These are phyloP conservation scores for Copidosoma aretas DNA, from an alignment of 2,888 invertebrate genomes.

Conservation along the genomic window DNA sequence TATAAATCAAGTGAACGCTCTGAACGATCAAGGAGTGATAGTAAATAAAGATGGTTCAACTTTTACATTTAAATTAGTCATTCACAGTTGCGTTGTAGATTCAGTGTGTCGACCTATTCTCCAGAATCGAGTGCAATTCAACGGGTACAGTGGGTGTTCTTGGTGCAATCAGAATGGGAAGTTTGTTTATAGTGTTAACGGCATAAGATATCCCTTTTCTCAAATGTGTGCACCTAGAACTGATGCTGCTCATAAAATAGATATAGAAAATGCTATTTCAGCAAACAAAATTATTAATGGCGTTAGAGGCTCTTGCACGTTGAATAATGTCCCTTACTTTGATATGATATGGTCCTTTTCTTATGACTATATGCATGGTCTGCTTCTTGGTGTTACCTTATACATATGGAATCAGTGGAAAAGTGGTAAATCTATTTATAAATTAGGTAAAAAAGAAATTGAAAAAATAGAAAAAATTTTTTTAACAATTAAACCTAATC, in stretches of 20 bases:
- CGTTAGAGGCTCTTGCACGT: not conserved
- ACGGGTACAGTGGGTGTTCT: not conserved
- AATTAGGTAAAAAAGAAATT: not conserved
- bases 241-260: not conserved
- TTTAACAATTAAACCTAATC: slow-evolving; percentile 1
- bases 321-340: not conserved
- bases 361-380: slow-evolving; percentile 6
- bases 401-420: not conserved
- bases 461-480: slow-evolving; percentile 1
- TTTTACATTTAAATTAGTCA: not conserved
- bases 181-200: not conserved
- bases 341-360: not conserved
- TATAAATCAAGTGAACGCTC: no score
- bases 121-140: not conserved
- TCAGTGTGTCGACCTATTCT: slow-evolving; percentile 5
- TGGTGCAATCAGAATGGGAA: slow-evolving; percentile 1
- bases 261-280: not conserved
- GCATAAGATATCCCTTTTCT: not conserved
- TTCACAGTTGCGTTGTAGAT: not conserved
- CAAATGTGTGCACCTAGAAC: not conserved
- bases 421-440: not conserved
- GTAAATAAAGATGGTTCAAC: not conserved
- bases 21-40: no score
- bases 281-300: not conserved
- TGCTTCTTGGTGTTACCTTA: slow-evolving; percentile 1